Conservation (phyloP, 2,888 invertebrate genomes). For the Deladenus siricidicola region DNA sequence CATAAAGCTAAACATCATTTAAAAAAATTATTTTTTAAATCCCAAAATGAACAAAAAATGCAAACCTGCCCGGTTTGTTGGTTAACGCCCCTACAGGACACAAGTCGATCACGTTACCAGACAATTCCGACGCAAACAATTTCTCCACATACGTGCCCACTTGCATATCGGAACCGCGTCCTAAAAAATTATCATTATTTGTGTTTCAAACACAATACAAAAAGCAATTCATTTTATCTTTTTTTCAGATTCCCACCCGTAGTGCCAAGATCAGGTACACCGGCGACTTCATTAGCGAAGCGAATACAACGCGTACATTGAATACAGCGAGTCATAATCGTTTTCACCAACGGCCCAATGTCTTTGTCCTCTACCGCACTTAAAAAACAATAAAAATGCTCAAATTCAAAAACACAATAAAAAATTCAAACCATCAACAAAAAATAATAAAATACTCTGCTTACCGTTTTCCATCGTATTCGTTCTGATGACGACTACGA, state of each 20-base stretch:
- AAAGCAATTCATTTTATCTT: slow-evolving; percentile 59
- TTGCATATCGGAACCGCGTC: slow-evolving; percentile 85
- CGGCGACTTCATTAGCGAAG: slow-evolving; percentile 96
- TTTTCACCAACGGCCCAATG: slow-evolving; percentile 93
- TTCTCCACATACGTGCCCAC: slow-evolving; percentile 98
- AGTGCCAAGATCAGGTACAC: slow-evolving; percentile 83
- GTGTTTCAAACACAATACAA: neutral
- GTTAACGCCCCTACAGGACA: slow-evolving; percentile 98
- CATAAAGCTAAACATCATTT: slow-evolving; percentile 62
- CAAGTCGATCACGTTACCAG: slow-evolving; percentile 94
- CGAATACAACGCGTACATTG: slow-evolving; percentile 72
- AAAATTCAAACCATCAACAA: neutral
- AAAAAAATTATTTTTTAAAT: neutral
- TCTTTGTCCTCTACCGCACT: slow-evolving; percentile 98
- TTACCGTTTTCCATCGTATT: slow-evolving; percentile 46
- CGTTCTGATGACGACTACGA: slow-evolving; percentile 61
- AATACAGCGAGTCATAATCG: slow-evolving; percentile 97
- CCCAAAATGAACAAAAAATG: slow-evolving; percentile 5
- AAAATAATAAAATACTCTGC: neutral
- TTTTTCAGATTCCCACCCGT: slow-evolving; percentile 56
- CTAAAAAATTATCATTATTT: neutral
- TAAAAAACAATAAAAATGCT: slow-evolving; percentile 18
- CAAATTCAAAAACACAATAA: neutral
- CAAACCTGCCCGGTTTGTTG: slow-evolving; percentile 75
- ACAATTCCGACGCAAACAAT: slow-evolving; percentile 88